Percentiles rank a stretch among this genome's conserved stretches.
phyloP scores from a whole-genome alignment of 1,140 invertebrate species.

The Orius laevigatus region DNA sequence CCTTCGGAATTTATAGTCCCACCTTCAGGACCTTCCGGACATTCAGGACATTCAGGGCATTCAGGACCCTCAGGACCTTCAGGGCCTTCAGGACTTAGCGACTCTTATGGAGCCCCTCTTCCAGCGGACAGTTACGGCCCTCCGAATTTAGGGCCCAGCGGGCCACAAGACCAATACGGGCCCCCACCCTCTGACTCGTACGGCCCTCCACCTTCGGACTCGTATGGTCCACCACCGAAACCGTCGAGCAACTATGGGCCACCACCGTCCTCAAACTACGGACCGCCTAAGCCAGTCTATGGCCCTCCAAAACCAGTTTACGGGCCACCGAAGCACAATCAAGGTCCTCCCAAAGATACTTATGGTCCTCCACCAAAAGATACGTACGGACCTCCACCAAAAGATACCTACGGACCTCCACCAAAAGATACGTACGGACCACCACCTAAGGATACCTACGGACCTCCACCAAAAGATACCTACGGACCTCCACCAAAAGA shows the following conservation, averaged over 20 bases:
- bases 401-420: slow-evolving; percentile 21
- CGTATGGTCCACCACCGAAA: slow-evolving; percentile 15
- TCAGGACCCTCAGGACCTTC: too few species aligned
- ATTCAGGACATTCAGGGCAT: too few species aligned
- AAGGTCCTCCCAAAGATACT: slow-evolving; percentile 21
- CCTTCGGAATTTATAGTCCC: slow-evolving; percentile 5
- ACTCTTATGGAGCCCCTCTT: slow-evolving; percentile 26
- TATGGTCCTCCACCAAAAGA: slow-evolving; percentile 23
- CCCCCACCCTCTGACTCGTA: slow-evolving; percentile 20
- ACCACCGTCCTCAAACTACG: slow-evolving; percentile 7
- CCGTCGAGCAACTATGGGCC: slow-evolving; percentile 13
- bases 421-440: slow-evolving; percentile 18
- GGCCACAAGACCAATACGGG: slow-evolving; percentile 27
- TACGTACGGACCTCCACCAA: slow-evolving; percentile 17
- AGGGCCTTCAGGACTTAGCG: slow-evolving; percentile 26
- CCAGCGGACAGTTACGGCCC: slow-evolving; percentile 18
- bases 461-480: slow-evolving; percentile 17
- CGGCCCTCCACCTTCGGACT: slow-evolving; percentile 23
- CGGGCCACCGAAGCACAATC: slow-evolving; percentile 19
- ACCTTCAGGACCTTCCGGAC: too few species aligned
- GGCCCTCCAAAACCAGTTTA: slow-evolving; percentile 21
- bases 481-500: slow-evolving; percentile 23
- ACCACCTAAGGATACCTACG: slow-evolving; percentile 20
- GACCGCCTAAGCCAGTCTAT: slow-evolving; percentile 18
- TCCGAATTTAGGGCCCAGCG: slow-evolving; percentile 25